Conservation (phyloP, 2,888 invertebrate species). For the Petrophora chlorosata region DNA sequence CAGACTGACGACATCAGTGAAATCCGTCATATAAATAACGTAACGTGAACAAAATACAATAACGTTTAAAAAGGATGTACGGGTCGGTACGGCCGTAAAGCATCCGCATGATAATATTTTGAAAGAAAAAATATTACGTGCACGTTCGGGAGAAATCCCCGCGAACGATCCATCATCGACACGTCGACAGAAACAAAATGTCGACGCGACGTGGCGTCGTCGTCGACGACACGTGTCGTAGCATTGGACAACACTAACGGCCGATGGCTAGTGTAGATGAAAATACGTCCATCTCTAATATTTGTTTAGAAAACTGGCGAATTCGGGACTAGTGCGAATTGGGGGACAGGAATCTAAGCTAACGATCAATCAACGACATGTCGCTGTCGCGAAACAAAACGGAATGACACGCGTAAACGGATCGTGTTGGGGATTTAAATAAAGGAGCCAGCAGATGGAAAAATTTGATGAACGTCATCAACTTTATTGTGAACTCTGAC, state of each 20-base stretch:
- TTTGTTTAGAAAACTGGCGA: too few relatives aligned
- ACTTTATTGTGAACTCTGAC: too few relatives aligned
- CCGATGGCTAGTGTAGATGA: conserved; percentile 8
- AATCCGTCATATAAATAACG: conserved; percentile 27
- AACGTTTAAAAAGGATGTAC: conserved; percentile 26
- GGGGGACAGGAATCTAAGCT: too few relatives aligned
- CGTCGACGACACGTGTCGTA: conserved; percentile 56
- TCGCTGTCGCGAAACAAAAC: too few relatives aligned
- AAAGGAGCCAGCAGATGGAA: too few relatives aligned
- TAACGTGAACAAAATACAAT: conserved; percentile 33
- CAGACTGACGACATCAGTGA: conserved; percentile 11
- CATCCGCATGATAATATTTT: conserved; percentile 30
- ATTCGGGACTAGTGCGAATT: too few relatives aligned
- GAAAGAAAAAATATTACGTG: conserved; percentile 25
- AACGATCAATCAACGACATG: too few relatives aligned
- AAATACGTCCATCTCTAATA: neutral
- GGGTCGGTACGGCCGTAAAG: conserved; percentile 25
- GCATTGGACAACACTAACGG: conserved; percentile 48
- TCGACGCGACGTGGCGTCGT: too few relatives aligned
- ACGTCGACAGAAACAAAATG: too few relatives aligned
- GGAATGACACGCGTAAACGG: too few relatives aligned
- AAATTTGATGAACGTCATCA: too few relatives aligned
- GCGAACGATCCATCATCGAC: conserved; percentile 52
- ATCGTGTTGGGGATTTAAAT: too few relatives aligned
- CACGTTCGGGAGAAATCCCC: conserved; percentile 40